Conservation (phyloP, 1,140 invertebrate genomes). For the Sminthurinus signatus region DNA sequence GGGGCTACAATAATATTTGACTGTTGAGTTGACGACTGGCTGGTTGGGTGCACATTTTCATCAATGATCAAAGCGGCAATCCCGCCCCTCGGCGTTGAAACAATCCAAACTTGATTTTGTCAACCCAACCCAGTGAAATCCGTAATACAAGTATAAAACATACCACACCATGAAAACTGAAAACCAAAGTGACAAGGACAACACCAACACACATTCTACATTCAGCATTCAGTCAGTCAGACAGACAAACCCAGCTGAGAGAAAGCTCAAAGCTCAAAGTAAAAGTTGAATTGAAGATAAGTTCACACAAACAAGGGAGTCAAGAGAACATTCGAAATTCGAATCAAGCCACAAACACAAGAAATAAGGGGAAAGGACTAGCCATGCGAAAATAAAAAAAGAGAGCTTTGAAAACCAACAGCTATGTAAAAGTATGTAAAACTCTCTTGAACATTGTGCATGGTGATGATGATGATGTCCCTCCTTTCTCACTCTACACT, state of each 20-base stretch:
- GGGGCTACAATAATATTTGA: constrained; percentile 34
- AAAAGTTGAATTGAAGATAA: constrained; percentile 8
- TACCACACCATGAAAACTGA: too few species aligned
- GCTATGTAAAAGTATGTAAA: too few species aligned
- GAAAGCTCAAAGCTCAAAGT: neutral
- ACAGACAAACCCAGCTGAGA: too few species aligned
- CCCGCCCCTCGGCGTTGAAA: constrained; percentile 23
- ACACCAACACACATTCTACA: neutral
- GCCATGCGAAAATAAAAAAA: constrained; percentile 11
- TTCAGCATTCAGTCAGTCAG: too few species aligned
- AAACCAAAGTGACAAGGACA: too few species aligned
- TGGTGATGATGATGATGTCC: too few species aligned
- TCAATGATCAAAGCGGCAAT: constrained; percentile 39
- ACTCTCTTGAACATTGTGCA: too few species aligned
- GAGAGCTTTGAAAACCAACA: neutral
- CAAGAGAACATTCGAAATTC: neutral
- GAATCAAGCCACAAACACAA: too few species aligned
- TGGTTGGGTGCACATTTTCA: constrained; percentile 39
- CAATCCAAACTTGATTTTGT: constrained; percentile 29
- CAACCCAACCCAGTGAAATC: constrained; percentile 16
- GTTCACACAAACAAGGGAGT: neutral
- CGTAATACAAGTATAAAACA: too few species aligned
- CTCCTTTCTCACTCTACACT: too few species aligned
- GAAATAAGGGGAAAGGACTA: neutral
- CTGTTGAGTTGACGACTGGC: neutral